phyloP scores from a whole-genome alignment of 2,888 invertebrate genomes.

The Serrognathus titanus region DNA sequence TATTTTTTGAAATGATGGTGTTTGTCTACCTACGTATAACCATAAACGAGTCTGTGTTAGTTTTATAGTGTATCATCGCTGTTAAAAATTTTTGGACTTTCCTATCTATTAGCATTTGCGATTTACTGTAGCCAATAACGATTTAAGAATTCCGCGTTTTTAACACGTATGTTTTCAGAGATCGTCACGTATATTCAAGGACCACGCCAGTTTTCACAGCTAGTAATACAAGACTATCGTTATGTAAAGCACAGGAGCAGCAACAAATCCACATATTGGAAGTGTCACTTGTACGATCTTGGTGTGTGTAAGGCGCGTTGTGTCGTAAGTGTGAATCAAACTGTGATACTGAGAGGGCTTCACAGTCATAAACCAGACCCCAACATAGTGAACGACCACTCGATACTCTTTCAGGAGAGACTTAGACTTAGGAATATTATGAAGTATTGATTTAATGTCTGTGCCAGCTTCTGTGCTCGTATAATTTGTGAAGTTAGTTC shows the following conservation, averaged over 20 bases:
- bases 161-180: slow-evolving; percentile 32
- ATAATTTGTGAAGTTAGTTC: too few species aligned
- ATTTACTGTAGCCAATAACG: too few species aligned
- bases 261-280: slow-evolving; percentile 43
- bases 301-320: slow-evolving; percentile 42
- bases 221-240: slow-evolving; percentile 38
- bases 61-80: too few species aligned
- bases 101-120: too few species aligned
- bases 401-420: slow-evolving; percentile 11
- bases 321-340: slow-evolving; percentile 29
- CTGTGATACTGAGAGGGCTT: slow-evolving; percentile 29
- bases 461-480: too few species aligned
- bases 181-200: slow-evolving; percentile 39
- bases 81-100: too few species aligned
- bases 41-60: too few species aligned
- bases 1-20: too few species aligned
- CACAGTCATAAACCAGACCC: slow-evolving; percentile 29
- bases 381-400: slow-evolving; percentile 8
- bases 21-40: too few species aligned
- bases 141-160: background rate
- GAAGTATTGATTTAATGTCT: background rate
- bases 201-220: slow-evolving; percentile 34
- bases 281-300: slow-evolving; percentile 41
- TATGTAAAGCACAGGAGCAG: slow-evolving; percentile 44
- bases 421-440: slow-evolving; percentile 3